Percentiles rank a stretch among this genome's conserved stretches.
phyloP scores from a whole-genome alignment of 1,140 invertebrate genomes.

The Antheraea pernyi region DNA sequence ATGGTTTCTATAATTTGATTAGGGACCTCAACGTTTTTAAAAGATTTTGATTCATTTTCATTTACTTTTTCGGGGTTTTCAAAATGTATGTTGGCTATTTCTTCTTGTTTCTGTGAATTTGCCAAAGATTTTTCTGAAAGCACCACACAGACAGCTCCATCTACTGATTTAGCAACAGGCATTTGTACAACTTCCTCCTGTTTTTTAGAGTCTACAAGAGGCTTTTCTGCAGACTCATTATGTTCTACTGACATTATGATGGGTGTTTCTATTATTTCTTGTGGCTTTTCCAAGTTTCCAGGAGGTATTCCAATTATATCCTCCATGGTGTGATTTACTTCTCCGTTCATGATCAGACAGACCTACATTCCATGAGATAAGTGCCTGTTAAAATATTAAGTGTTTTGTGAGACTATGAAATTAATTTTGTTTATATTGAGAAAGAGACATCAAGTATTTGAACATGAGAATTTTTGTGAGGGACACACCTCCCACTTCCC shows the following conservation, averaged over 20 bases:
- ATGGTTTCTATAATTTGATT: no score
- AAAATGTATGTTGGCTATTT: background rate
- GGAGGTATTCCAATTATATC: slow-evolving; percentile 22
- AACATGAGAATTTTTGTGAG: slow-evolving; percentile 60
- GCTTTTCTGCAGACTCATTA: background rate
- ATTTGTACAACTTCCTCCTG: slow-evolving; percentile 11
- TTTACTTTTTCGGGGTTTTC: no score
- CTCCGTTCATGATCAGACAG: slow-evolving; percentile 58
- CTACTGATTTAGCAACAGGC: background rate
- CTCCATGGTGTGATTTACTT: slow-evolving; percentile 58
- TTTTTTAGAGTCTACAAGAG: background rate
- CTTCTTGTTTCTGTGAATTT: background rate
- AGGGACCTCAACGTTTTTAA: no score
- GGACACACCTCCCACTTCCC: slow-evolving; percentile 46
- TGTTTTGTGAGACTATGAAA: slow-evolving; percentile 19
- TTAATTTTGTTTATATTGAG: slow-evolving; percentile 18
- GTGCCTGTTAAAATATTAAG: slow-evolving; percentile 49
- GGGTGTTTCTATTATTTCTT: slow-evolving; percentile 14
- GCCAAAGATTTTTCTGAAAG: background rate
- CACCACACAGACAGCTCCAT: no score
- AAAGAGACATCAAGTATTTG: slow-evolving; percentile 36
- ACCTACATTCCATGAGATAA: slow-evolving; percentile 53
- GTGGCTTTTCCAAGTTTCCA: slow-evolving; percentile 15
- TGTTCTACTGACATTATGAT: background rate
- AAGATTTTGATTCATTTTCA: no score